Conservation (phyloP, 2,797 vertebrate species). For the Falco concolor region DNA sequence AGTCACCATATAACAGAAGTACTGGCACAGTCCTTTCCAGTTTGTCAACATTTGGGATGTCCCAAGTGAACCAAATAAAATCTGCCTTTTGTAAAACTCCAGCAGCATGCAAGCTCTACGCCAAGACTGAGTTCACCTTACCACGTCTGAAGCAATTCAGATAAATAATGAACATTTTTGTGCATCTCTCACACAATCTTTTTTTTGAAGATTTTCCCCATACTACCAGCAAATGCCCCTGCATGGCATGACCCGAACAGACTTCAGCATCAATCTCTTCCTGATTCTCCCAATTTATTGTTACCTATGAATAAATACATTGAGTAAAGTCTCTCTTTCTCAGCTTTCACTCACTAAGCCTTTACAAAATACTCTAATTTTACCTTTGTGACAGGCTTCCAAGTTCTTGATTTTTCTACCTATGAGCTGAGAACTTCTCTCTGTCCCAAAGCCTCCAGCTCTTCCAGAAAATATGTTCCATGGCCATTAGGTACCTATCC, state of each 20-base stretch:
- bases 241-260: background rate
- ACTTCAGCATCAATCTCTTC: background rate
- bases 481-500: background rate
- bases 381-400: background rate
- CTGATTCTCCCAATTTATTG: background rate
- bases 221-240: background rate
- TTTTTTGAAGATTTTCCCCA: background rate
- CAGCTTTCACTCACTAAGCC: background rate
- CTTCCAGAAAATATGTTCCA: background rate
- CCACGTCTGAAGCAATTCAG: background rate
- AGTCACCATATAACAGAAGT: background rate
- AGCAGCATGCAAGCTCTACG: background rate
- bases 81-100: background rate
- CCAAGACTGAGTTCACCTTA: background rate
- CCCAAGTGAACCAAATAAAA: slow-evolving; percentile 1
- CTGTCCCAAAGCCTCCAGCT: background rate
- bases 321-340: background rate
- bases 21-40: background rate
- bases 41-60: slow-evolving; percentile 7
- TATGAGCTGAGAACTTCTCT: background rate
- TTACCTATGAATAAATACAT: background rate
- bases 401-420: background rate
- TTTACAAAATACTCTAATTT: background rate
- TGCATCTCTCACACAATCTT: background rate
- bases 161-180: background rate